Conservation (phyloP, 2,113 vertebrate genomes). For the Notiomystis cincta region DNA sequence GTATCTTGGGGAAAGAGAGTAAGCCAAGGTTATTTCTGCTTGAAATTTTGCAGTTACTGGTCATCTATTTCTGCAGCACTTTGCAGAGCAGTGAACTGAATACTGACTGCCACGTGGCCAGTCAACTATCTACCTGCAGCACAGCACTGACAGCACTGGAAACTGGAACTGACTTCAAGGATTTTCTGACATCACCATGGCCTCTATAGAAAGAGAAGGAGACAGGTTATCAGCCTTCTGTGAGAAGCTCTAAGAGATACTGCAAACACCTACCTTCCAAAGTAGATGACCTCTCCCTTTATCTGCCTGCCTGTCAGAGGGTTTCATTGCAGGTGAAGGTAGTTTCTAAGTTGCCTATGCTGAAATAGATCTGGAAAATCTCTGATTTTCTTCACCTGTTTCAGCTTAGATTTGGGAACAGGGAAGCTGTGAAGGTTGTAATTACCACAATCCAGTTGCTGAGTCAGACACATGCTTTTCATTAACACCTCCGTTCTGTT, state of each 20-base stretch:
- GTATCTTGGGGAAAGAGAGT: neutral
- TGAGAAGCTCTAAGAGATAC: neutral
- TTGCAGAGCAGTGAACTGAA: neutral
- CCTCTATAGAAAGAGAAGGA: neutral
- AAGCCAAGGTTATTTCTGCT: neutral
- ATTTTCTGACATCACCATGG: neutral
- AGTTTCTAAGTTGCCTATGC: neutral
- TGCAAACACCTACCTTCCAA: neutral
- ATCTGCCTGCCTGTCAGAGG: neutral
- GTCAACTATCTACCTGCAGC: neutral
- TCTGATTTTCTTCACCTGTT: neutral
- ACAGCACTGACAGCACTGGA: neutral
- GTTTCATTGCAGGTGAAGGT: neutral
- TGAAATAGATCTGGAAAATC: neutral
- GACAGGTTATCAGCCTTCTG: neutral
- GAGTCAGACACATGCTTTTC: neutral
- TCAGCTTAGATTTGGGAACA: neutral
- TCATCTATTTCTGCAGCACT: neutral
- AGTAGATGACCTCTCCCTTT: neutral
- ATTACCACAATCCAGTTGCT: neutral
- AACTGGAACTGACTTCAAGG: neutral
- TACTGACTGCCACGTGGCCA: neutral
- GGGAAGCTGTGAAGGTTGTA: neutral
- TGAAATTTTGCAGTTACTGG: neutral
- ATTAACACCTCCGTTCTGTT: neutral